Base-by-base conservation (phyloP, 1,140 invertebrate species). In the Frieseomelitta varia region DNA sequence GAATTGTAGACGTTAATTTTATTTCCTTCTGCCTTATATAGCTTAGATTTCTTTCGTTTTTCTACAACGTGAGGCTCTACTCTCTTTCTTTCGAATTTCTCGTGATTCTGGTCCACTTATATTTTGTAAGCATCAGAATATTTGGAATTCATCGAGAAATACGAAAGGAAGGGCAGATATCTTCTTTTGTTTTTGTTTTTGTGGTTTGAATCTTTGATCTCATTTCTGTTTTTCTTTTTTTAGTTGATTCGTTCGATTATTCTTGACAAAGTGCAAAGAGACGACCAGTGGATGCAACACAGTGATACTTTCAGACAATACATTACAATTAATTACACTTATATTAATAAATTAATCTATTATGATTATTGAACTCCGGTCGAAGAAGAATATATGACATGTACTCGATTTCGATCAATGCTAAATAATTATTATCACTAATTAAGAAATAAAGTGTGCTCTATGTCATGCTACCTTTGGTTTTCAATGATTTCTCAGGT, bases 301-400 rank as follows among this genome's bases (percentile, higher is more conserved):
- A 93, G 94, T 94, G 93, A 94, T 93, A 93, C 87, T 94, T 94
- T 94, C 93, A 93, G 93, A 94, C 93, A 94, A 94, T 94, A 94
- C 92, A 94, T 93, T 93, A 94, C 90, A 88, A 93, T 93, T 94
- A 93, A 94, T 94, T 94, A 93, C 85, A 93, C 92, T 94, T 94
- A 91, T 93, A 94, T 91, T 91, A 90, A 86, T 94, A 92, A 94
- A 93, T 92, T 93, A 93, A 93, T 92, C 91, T 94, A 93, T 88
- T 93, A 93, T 92, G 93, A 94, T 93, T 93, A 94, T 93, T 91
- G 88, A 91, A 91, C 90, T 93, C 89, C 89, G 90, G 92, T 93
- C 92, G 90, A 93, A 91, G 85, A 92, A 86, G 85, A 93, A 92
- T 89, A 92, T 92, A 93, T 86, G 84, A 90, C 82, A 90, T 90